Evolutionary conservation across 2,113 vertebrate genomes (phyloP), one percentile per base, ranked within the genome.

Genomic region (Danionella cerebrum): DNA sequence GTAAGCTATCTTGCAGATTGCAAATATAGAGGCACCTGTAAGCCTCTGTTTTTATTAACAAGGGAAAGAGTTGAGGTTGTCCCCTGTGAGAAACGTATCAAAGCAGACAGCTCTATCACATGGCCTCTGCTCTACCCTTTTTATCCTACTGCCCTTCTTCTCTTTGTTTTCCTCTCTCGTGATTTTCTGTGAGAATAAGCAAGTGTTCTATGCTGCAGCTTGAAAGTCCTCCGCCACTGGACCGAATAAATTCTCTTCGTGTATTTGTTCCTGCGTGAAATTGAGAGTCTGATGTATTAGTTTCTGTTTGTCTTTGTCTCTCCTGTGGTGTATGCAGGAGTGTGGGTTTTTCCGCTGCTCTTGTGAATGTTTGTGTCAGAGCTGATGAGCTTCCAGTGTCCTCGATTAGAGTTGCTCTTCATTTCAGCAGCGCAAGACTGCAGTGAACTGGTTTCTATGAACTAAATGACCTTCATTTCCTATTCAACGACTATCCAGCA

Each of bases 61-160:
- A 25, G 58, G 58, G 58, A 60, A 44, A 14, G 25, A 60, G n/a
- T 31, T 45, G 58, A 60, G 41, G 45, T 60, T 33, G 58, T 60
- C 39, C 58, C 58, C 39, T 13, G 16, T 60, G 57, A 44, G 58
- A 60, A 60, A 60, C 58, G 16, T 41, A 60, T 60, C 39, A 45
- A 29, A 45, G 25, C 58, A 44, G 58, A 60, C 58, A 60, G 58
- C 39, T 60, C 58, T 60, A 60, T 60, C 58, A 60, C 58, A 45
- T 45, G 58, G 58, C 39, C 58, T 11, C 25, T 60, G 6, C 6
- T 60, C 57, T 45, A 38, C 58, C 21, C 25, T 12, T 21, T 42
- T 59, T 44, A 60, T 60, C 29, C 14, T 39, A 42, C 38, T 44
- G 57, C 22, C 38, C 57, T 5, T 39, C 5, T 44, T 60, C 4